Conservation (phyloP, 2,113 vertebrate species). For the Tupaia tana region DNA sequence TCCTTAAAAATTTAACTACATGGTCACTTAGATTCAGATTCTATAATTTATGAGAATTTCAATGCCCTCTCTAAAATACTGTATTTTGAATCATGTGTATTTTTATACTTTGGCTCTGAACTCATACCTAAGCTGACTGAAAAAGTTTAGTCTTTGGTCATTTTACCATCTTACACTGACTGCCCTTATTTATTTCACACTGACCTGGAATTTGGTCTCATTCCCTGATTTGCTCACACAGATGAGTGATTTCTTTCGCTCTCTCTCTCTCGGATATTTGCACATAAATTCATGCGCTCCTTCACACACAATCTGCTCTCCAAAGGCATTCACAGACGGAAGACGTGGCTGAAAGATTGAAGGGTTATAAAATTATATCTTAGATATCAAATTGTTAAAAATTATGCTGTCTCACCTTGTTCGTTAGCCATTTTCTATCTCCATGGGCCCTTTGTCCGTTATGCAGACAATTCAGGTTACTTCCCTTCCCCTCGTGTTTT, state of each 20-base stretch:
- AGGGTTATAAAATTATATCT: neutral
- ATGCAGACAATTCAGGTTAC: neutral
- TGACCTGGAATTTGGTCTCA: neutral
- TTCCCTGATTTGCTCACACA: neutral
- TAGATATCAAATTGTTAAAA: neutral
- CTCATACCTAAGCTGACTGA: neutral
- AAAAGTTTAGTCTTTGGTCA: neutral
- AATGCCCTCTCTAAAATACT: neutral
- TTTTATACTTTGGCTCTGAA: neutral
- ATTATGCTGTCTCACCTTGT: neutral
- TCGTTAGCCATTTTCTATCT: neutral
- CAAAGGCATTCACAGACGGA: slow-evolving; percentile 1
- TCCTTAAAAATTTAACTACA: neutral
- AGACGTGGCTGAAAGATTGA: neutral
- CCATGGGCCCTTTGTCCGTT: neutral
- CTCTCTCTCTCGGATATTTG: neutral
- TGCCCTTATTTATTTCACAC: neutral
- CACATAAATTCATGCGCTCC: neutral
- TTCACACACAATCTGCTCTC: neutral
- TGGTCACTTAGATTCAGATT: neutral
- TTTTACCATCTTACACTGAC: neutral
- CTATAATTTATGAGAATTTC: neutral
- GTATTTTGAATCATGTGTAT: neutral
- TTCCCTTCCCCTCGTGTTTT: neutral
- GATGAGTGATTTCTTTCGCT: no score